Evolutionary conservation across 2,797 vertebrate species (phyloP), one percentile per base, ranked within the genome.

Genomic region (Anas flavirostris): DNA sequence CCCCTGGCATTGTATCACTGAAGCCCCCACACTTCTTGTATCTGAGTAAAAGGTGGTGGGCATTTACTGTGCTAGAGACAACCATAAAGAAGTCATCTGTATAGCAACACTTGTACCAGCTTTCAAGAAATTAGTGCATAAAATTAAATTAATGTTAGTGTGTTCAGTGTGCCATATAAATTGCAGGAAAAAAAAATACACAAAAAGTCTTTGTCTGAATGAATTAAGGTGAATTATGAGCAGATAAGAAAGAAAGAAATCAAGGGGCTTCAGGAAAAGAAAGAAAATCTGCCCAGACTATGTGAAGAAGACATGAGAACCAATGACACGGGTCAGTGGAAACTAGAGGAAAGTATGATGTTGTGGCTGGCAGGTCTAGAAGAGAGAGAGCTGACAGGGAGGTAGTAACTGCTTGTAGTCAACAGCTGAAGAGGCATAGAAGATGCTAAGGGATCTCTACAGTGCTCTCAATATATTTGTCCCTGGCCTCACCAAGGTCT

Each of bases 1-100:
- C 88, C 72, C 64, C 93, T 96, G 84, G 90, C 82, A 86, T 33
- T 73, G 31, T 88, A 75, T 93, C 79, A 67, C 58, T 16, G 88
- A 55, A 82, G 90, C 52, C 46, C 35, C 63, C 33, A 74, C 13
- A 35, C 37, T 77, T 83, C 52, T 68, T 44, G 37, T 48, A 55
- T 81, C 39, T 25, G 6, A 6, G 44, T 25, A 52, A 37, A 73
- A 68, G 55, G 26, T 41, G 35, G 33, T 86, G 82, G 76, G 59
- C 79, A 91, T 37, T 52, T 35, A 48, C 37, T 16, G 29, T 18
- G 77, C 56, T 56, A 78, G 43, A 88, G 19, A 21, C 17, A 59
- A 11, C 19, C 39, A 53, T n/a, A 48, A 75, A 72, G 33, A 4
- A 64, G 35, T 55, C 67, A 82, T 55, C 68, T 1, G 0, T 70